phyloP scores from a whole-genome alignment of 1,140 invertebrate genomes.

The Drosophila paulistorum region DNA sequence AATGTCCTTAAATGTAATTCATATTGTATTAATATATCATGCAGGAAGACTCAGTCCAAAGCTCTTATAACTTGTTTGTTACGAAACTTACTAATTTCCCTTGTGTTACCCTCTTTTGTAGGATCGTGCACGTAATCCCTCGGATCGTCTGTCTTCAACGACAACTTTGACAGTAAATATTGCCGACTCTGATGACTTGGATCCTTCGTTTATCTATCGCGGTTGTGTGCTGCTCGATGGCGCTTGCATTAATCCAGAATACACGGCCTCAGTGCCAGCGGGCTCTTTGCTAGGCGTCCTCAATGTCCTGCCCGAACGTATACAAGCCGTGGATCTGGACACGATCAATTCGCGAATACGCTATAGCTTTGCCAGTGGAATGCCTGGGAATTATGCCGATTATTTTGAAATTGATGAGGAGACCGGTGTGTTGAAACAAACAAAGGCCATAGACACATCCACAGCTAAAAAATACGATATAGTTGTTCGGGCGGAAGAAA shows the following conservation, averaged over 20 bases:
- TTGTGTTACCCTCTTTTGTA: conserved; percentile 79
- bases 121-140: conserved; percentile 91
- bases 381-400: conserved; percentile 88
- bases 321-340: conserved; percentile 94
- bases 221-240: conserved; percentile 91
- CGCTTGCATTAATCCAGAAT: conserved; percentile 92
- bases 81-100: not conserved
- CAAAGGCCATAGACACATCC: conserved; percentile 90
- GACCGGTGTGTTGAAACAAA: conserved; percentile 91
- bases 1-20: no score
- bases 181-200: conserved; percentile 94
- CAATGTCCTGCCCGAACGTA: conserved; percentile 92
- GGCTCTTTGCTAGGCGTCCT: conserved; percentile 91
- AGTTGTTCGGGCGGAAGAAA: conserved; percentile 92
- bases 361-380: conserved; percentile 92
- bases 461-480: conserved; percentile 86
- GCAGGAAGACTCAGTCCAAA: no score
- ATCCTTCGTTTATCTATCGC: conserved; percentile 93
- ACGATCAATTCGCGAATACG: conserved; percentile 91
- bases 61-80: no score
- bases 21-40: no score
- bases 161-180: conserved; percentile 94
- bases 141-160: conserved; percentile 90
- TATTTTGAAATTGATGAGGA: conserved; percentile 93
- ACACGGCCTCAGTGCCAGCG: conserved; percentile 90